A percentile compares a stretch with the other conserved stretches of the same genome.
phyloP scores from a whole-genome alignment of 35 echinoderm and acorn worm genomes.

The Holothuria glaberrima region DNA sequence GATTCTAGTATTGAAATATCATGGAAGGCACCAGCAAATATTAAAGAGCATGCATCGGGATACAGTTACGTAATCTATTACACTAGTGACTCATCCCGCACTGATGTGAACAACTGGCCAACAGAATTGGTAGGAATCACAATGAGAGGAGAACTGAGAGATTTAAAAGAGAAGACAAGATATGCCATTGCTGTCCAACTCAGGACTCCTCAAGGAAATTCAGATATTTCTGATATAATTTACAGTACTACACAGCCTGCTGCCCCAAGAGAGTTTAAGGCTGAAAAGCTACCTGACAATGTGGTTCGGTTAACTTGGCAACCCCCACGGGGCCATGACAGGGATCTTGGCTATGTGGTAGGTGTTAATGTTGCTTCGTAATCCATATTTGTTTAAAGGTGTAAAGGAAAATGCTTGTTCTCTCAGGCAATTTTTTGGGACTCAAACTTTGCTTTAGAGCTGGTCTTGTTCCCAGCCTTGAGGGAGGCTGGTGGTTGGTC shows the following conservation, averaged over 20 bases:
- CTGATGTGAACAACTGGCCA: constrained; percentile 47
- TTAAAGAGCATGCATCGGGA: constrained; percentile 51
- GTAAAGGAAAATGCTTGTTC: too few species aligned
- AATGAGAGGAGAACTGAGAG: constrained; percentile 37
- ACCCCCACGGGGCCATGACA: constrained; percentile 36
- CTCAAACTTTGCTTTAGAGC: too few species aligned
- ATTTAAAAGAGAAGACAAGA: constrained; percentile 60
- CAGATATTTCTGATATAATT: constrained; percentile 59
- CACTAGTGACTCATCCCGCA: constrained; percentile 50
- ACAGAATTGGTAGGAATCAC: constrained; percentile 47
- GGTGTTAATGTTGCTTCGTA: neutral
- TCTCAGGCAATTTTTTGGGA: too few species aligned
- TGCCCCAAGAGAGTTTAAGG: constrained; percentile 51
- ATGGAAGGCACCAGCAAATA: constrained; percentile 75
- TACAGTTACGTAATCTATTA: constrained; percentile 83
- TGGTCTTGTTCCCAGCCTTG: too few species aligned
- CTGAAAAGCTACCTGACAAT: constrained; percentile 42
- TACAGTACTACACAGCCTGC: constrained; percentile 43
- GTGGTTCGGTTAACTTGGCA: constrained; percentile 67
- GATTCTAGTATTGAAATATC: constrained; percentile 64
- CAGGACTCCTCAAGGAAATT: constrained; percentile 75
- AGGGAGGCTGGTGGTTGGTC: too few species aligned
- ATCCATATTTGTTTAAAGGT: too few species aligned
- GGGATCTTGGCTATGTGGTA: constrained; percentile 71
- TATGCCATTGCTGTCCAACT: constrained; percentile 74